phyloP scores from a whole-genome alignment of 2,113 vertebrate species.

The Orientallactaga bullata region DNA sequence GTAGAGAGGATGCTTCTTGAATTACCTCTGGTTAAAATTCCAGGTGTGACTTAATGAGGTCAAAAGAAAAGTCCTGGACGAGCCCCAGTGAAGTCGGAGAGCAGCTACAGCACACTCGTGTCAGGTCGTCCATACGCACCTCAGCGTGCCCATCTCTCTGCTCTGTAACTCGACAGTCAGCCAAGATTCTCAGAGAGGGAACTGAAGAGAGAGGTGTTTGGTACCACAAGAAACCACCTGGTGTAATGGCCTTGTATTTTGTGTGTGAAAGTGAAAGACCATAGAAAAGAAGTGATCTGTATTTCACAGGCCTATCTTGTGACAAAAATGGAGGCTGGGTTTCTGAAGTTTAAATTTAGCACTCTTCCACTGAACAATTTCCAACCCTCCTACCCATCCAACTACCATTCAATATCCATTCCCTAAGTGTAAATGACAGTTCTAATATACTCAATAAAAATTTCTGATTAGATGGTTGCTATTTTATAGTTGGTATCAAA shows the following conservation, averaged over 20 bases:
- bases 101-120: background rate
- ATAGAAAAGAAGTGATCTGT: background rate
- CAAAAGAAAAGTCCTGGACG: background rate
- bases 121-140: background rate
- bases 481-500: background rate
- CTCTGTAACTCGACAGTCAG: background rate
- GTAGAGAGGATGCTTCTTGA: background rate
- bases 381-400: background rate
- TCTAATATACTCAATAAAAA: background rate
- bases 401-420: background rate
- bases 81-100: background rate
- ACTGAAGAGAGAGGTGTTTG: background rate
- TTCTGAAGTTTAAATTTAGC: slow-evolving; percentile 25
- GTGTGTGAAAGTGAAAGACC: background rate
- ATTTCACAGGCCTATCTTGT: background rate
- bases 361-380: background rate
- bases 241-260: background rate
- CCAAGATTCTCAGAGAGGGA: background rate
- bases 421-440: slow-evolving; percentile 18
- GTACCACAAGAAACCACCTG: background rate
- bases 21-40: fast-evolving
- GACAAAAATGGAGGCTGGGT: background rate
- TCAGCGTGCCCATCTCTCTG: background rate
- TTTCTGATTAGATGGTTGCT: background rate
- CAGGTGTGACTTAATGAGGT: background rate